These are phyloP conservation scores for Paramisgurnus dabryanus DNA, from an alignment of 2,113 vertebrate genomes.

Conservation along the genomic window DNA sequence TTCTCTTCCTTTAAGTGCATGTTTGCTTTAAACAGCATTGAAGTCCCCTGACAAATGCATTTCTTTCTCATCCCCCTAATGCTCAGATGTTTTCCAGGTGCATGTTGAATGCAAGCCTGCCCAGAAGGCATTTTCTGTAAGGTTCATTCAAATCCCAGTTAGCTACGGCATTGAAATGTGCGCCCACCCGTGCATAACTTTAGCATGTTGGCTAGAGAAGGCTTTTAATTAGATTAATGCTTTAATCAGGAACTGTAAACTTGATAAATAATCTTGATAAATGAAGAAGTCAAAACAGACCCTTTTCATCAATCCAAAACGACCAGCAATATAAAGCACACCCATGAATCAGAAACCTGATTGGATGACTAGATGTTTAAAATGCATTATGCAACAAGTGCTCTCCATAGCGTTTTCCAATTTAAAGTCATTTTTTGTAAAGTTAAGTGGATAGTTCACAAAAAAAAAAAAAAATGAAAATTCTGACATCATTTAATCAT, in stretches of 20 bases:
- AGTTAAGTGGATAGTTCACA: too few species aligned
- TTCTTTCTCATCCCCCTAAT: conserved; percentile 42
- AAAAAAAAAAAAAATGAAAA: too few species aligned
- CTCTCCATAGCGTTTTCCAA: too few species aligned
- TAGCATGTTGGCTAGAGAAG: background rate
- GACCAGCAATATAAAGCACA: too few species aligned
- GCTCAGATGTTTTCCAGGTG: conserved; percentile 37
- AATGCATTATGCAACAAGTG: too few species aligned
- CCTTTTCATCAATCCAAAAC: background rate
- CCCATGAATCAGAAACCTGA: too few species aligned
- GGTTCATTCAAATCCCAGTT: conserved; percentile 16
- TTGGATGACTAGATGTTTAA: too few species aligned
- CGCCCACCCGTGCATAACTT: background rate
- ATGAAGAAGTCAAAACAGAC: background rate
- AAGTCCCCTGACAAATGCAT: conserved; percentile 61
- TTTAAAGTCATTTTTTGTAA: too few species aligned
- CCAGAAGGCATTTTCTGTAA: conserved; percentile 14
- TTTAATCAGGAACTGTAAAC: background rate
- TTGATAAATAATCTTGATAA: background rate
- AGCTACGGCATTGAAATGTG: conserved; percentile 26
- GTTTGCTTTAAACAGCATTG: conserved; percentile 50
- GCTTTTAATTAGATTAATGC: background rate
- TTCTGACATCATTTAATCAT: background rate
- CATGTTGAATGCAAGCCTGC: conserved; percentile 28
- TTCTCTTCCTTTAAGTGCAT: conserved; percentile 58